phyloP scores from a whole-genome alignment of 2,888 invertebrate species.

The Leuctra nigra region DNA sequence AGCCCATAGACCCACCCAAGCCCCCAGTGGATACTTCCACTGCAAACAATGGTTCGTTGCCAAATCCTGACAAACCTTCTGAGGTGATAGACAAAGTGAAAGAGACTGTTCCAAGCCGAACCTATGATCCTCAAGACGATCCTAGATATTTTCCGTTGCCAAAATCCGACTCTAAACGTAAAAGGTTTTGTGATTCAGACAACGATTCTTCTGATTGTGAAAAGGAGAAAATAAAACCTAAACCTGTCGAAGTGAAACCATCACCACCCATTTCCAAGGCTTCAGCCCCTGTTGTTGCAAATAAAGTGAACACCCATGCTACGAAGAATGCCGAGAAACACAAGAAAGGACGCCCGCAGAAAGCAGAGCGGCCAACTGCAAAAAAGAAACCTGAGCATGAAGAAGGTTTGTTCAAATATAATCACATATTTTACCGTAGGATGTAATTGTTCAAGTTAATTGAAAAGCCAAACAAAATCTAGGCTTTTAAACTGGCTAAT shows the following conservation, averaged over 20 bases:
- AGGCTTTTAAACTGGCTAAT: too few relatives aligned
- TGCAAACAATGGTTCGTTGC: conserved; percentile 40
- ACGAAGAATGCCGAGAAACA: conserved; percentile 31
- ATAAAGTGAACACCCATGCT: background rate
- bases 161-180: conserved; percentile 51
- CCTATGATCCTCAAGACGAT: conserved; percentile 53
- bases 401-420: conserved; percentile 45
- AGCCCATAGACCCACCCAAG: conserved; percentile 22
- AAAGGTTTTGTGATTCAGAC: conserved; percentile 59
- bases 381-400: conserved; percentile 45
- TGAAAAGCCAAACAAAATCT: too few relatives aligned
- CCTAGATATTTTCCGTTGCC: conserved; percentile 65
- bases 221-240: conserved; percentile 17
- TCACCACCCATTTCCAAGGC: conserved; percentile 27
- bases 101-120: conserved; percentile 16
- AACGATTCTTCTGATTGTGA: conserved; percentile 54
- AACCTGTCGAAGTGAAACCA: conserved; percentile 9
- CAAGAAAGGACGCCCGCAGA: conserved; percentile 41
- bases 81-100: conserved; percentile 38
- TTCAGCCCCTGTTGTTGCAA: conserved; percentile 18
- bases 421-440: too few relatives aligned
- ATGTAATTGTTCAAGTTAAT: too few relatives aligned
- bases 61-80: conserved; percentile 41
- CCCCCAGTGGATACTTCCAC: conserved; percentile 35
- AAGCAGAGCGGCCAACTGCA: conserved; percentile 30